phyloP scores from a whole-genome alignment of 2,113 vertebrate species.

The Cyanistes caeruleus region DNA sequence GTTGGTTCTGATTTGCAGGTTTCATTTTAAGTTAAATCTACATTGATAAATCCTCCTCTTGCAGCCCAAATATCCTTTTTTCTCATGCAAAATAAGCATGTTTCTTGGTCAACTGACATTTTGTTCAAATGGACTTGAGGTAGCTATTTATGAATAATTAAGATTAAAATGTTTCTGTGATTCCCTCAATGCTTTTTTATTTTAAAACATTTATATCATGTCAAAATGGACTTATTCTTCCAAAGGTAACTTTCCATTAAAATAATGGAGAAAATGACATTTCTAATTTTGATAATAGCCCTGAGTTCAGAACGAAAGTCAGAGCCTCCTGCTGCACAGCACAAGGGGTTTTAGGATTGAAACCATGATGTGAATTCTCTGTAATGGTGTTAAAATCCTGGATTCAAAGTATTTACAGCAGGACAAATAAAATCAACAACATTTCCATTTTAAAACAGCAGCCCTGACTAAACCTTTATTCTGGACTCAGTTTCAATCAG shows the following conservation, averaged over 20 bases:
- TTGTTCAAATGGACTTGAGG: conserved; percentile 78
- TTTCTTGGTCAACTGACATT: conserved; percentile 85
- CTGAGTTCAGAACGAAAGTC: background rate
- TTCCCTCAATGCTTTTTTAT: conserved; percentile 78
- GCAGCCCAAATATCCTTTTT: conserved; percentile 40
- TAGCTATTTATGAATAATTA: conserved; percentile 85
- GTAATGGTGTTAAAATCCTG: conserved; percentile 10
- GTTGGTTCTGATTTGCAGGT: conserved; percentile 66
- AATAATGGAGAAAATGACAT: conserved; percentile 73
- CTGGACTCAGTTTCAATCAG: background rate
- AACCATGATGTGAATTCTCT: background rate
- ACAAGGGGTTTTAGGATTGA: background rate
- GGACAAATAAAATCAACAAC: conserved; percentile 27
- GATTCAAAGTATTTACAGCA: conserved; percentile 45
- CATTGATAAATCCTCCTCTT: conserved; percentile 63
- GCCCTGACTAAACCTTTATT: background rate
- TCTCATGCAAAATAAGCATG: conserved; percentile 72
- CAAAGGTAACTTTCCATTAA: conserved; percentile 83
- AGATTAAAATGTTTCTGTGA: conserved; percentile 86
- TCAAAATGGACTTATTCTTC: conserved; percentile 81
- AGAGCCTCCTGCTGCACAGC: conserved; percentile 1
- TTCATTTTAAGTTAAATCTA: conserved; percentile 73
- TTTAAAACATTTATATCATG: conserved; percentile 86
- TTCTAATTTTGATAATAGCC: conserved; percentile 62
- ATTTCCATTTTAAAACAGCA: conserved; percentile 55